Evolutionary conservation across 2,113 vertebrate species (phyloP), one percentile per base, ranked within the genome.

Genomic region (Amblyopsis rosae): DNA sequence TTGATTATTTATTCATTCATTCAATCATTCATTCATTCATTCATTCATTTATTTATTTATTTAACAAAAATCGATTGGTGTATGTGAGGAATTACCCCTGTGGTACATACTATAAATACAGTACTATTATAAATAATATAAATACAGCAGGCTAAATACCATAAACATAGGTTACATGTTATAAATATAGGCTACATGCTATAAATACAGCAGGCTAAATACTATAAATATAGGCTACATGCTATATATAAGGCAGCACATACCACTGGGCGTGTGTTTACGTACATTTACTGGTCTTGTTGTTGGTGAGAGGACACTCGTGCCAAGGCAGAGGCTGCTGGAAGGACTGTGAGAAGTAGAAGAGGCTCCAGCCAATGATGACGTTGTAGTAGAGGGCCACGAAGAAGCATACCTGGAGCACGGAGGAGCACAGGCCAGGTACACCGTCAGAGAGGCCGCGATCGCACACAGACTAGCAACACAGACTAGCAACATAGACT

Each of bases 271-370:
- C 16, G 41, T 48, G 35, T 67, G 3, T 81, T 95, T 96, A 26
- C 26, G 26, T 91, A 99, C 97, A 94, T 60, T 95, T 93, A 51
- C 78, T 92, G 69, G 93, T 96, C 74, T 91, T 76, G 84, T 97
- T 98, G 93, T 97, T 98, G 84, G 96, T 85, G 69, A 98, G 91
- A 12, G 98, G 96, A 87, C 98, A 99, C 72, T 99, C 95, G 26
- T 98, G 91, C 98, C 98, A 99, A 0, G 97, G 98, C 63, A 99
- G 92, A 0, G 97, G 97, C 26, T 96, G 93, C 86, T 98, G 97
- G 91, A 99, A 99, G 79, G 97, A 99, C 84, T 99, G 96, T 47
- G 97, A 98, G 89, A 99, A 98, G 82, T 99, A 99, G 91, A 98
- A 99, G 50, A 99, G 87, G 63, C 96, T 98, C 98, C 98, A 99